phyloP scores from a whole-genome alignment of 2,797 vertebrate genomes.

The Alcedo quadribrachys region DNA sequence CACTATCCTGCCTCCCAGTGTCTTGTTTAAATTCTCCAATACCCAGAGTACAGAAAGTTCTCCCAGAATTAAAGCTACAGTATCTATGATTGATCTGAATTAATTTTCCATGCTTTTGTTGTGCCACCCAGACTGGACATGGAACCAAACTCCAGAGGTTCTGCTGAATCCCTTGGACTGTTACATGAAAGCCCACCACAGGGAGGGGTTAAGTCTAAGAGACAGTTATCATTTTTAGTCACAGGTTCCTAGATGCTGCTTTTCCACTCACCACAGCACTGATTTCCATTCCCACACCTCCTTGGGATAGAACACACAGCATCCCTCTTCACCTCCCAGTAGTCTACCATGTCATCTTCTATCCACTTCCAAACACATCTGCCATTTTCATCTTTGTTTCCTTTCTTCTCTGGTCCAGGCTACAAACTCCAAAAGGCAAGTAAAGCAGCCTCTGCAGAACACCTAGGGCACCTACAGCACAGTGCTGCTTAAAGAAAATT shows the following conservation, averaged over 20 bases:
- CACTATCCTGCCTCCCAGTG: background rate
- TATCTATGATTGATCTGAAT: background rate
- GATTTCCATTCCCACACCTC: background rate
- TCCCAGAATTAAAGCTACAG: background rate
- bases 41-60: background rate
- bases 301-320: background rate
- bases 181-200: background rate
- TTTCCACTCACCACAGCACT: background rate
- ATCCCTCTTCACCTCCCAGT: background rate
- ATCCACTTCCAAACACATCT: background rate
- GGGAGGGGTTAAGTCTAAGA: background rate
- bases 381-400: background rate
- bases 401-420: background rate
- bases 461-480: accelerated
- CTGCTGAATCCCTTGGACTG: background rate
- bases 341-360: background rate
- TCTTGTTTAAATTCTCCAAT: background rate
- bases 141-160: accelerated
- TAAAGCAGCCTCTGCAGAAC: background rate
- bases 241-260: background rate
- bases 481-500: background rate
- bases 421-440: background rate
- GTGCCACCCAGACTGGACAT: background rate
- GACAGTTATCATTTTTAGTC: background rate
- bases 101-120: background rate